Evolutionary conservation across 2,113 vertebrate species (phyloP).

Genomic region (Corvus cornix): DNA sequence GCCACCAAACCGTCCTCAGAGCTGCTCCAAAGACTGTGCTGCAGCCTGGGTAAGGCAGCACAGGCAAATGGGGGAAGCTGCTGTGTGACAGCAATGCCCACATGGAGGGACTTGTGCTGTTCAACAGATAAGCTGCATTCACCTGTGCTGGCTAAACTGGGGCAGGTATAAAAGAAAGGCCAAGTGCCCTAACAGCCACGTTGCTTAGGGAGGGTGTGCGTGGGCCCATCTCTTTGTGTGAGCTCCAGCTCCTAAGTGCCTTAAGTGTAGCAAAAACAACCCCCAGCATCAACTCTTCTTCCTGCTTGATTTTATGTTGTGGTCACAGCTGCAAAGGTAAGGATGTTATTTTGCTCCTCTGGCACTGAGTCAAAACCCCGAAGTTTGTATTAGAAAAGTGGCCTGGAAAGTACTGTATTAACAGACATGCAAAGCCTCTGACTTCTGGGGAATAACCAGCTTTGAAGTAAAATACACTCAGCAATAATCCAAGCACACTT

Average conservation of each 20-base stretch:
- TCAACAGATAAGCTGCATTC: neutral
- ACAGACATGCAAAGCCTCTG: neutral
- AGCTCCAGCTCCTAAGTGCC: neutral
- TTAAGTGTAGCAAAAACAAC: neutral
- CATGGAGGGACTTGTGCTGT: neutral
- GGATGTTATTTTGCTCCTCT: conserved; percentile 15
- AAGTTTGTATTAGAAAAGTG: conserved; percentile 16
- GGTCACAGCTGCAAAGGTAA: conserved; percentile 38
- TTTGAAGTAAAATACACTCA: conserved; percentile 27
- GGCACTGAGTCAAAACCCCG: neutral
- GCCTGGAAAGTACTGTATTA: neutral
- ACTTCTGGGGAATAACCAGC: conserved; percentile 41
- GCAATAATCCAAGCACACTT: conserved; percentile 10
- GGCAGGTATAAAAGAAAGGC: neutral
- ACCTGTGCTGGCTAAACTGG: neutral
- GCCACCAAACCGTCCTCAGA: rapidly evolving
- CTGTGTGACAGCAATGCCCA: neutral
- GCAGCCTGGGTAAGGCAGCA: neutral
- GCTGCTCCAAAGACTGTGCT: neutral
- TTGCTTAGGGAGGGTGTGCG: neutral
- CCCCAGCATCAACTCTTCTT: neutral
- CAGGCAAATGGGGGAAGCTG: neutral
- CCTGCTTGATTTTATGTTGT: neutral
- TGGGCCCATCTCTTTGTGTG: neutral
- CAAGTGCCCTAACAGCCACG: neutral